These are phyloP conservation scores for Oostethus manadensis DNA, from an alignment of 2,113 vertebrate species.

Conservation along the genomic window DNA sequence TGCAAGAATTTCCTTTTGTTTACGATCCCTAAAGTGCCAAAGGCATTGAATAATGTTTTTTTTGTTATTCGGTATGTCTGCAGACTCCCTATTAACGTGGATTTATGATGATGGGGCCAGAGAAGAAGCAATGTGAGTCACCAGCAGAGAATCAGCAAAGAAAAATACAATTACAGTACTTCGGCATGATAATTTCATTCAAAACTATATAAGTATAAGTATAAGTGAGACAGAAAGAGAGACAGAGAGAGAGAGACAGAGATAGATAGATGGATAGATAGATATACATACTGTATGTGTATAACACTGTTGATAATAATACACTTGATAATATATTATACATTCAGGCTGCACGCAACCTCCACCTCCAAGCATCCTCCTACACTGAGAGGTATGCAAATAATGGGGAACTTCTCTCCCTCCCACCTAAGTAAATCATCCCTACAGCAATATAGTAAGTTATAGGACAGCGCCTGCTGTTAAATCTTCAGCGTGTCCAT, in stretches of 20 bases:
- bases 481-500: constrained; percentile 26
- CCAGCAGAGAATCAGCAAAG: not conserved
- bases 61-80: constrained; percentile 7
- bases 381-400: constrained; percentile 39
- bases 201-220: too few relatives aligned
- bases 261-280: too few relatives aligned
- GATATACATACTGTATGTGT: too few relatives aligned
- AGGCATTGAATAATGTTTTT: constrained; percentile 2
- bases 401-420: constrained; percentile 28
- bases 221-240: too few relatives aligned
- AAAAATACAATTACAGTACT: not conserved
- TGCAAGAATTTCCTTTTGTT: not conserved
- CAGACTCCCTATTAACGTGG: constrained; percentile 16
- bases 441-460: constrained; percentile 8
- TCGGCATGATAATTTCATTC: not conserved
- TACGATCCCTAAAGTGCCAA: not conserved
- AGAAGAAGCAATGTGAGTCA: not conserved
- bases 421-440: constrained; percentile 15
- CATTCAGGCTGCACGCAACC: constrained; percentile 14
- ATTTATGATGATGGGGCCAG: constrained; percentile 19
- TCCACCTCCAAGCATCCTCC: constrained; percentile 22
- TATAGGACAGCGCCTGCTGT: constrained; percentile 13
- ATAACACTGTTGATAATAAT: too few relatives aligned
- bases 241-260: too few relatives aligned
- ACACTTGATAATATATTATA: too few relatives aligned